A percentile compares a stretch with the other conserved stretches of the same genome.
Evolutionary conservation across 2,113 vertebrate genomes (phyloP).

Genomic region (Australoheros scitulus): DNA sequence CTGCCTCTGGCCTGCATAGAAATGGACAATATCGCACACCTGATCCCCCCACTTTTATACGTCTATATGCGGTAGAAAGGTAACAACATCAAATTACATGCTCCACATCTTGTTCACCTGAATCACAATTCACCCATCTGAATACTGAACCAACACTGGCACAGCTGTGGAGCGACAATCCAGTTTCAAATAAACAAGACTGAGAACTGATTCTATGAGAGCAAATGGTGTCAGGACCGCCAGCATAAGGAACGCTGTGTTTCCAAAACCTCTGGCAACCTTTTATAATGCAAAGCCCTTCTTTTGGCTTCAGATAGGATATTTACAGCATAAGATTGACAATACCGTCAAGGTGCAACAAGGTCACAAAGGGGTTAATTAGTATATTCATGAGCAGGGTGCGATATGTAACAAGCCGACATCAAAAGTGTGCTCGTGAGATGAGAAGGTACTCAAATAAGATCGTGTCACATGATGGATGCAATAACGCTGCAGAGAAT

Average conservation of each 20-base stretch:
- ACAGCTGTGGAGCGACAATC: slow-evolving; percentile 39
- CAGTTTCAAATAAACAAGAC: slow-evolving; percentile 4
- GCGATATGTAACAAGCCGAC: not conserved
- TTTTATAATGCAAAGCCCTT: not conserved
- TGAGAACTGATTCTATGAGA: slow-evolving; percentile 4
- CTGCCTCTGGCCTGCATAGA: not conserved
- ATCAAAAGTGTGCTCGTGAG: not conserved
- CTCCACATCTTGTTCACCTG: slow-evolving; percentile 66
- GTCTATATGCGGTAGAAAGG: not conserved
- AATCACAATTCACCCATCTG: slow-evolving; percentile 26
- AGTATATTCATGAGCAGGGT: not conserved
- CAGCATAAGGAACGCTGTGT: not conserved
- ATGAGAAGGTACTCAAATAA: slow-evolving; percentile 23
- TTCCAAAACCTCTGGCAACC: slow-evolving; percentile 1
- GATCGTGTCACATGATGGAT: slow-evolving; percentile 4
- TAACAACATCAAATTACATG: slow-evolving; percentile 53
- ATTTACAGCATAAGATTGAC: not conserved
- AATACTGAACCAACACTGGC: slow-evolving; percentile 12
- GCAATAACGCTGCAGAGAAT: slow-evolving; percentile 16
- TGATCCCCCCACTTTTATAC: not conserved
- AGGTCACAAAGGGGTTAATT: slow-evolving; percentile 34
- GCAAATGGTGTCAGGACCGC: slow-evolving; percentile 20
- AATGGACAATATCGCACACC: slow-evolving; percentile 25
- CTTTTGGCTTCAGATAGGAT: not conserved
- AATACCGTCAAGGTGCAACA: not conserved